These are phyloP conservation scores for Alloscopus bannaensis DNA, from an alignment of 2,888 invertebrate species.

Conservation along the genomic window DNA sequence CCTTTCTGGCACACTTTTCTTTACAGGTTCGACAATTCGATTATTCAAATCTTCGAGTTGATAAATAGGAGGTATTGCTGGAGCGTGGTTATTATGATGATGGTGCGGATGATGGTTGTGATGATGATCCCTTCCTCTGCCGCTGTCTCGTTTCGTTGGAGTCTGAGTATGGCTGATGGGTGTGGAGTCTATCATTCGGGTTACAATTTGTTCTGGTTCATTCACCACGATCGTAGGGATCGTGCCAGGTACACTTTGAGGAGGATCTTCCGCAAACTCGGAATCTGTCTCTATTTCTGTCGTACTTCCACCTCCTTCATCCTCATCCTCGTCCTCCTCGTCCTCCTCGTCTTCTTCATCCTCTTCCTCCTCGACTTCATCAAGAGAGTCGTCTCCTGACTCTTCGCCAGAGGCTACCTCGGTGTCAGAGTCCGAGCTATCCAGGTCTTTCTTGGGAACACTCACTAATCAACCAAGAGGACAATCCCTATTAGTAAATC, in stretches of 20 bases:
- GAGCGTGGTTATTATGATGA: slow-evolving; percentile 11
- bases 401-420: slow-evolving; percentile 71
- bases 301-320: slow-evolving; percentile 84
- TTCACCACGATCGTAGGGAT: slow-evolving; percentile 87
- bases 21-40: slow-evolving; percentile 64
- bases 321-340: slow-evolving; percentile 76
- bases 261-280: slow-evolving; percentile 90
- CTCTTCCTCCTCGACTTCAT: slow-evolving; percentile 74
- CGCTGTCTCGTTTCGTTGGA: slow-evolving; percentile 42
- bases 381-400: slow-evolving; percentile 75
- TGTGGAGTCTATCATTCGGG: slow-evolving; percentile 64
- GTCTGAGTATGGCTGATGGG: slow-evolving; percentile 67
- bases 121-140: background rate
- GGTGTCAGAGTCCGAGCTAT: slow-evolving; percentile 71
- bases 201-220: slow-evolving; percentile 76
- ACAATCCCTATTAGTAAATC: too few relatives aligned
- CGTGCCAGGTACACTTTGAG: slow-evolving; percentile 77
- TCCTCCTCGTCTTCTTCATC: slow-evolving; percentile 74
- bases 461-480: background rate
- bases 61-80: slow-evolving; percentile 13
- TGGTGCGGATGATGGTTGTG: slow-evolving; percentile 4
- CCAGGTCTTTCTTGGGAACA: slow-evolving; percentile 38
- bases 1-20: slow-evolving; percentile 65
- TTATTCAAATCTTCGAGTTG: slow-evolving; percentile 60
- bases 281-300: slow-evolving; percentile 95